Base-by-base conservation (phyloP, 2,797 vertebrate genomes). In the Trachops cirrhosus region DNA sequence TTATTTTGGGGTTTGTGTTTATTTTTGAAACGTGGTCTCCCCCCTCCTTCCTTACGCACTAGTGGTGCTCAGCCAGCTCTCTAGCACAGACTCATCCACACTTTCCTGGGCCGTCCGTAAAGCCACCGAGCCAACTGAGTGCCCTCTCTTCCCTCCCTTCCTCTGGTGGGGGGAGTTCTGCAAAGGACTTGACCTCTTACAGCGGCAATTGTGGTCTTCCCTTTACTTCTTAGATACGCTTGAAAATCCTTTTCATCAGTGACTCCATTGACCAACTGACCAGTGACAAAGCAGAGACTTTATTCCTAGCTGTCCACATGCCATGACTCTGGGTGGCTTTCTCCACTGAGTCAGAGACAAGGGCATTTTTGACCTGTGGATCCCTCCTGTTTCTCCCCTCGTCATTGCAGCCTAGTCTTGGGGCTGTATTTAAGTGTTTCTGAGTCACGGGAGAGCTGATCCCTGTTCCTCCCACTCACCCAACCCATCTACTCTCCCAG, bases 1-100 rank as follows among this genome's bases (percentile, higher is more conserved):
- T 97, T 95, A 96, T 94, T 97, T 97, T 97, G 96, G 96, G 93
- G 93, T 97, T 96, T 95, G 96, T 97, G 97, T 97, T 98, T 97
- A 97, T 96, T 97, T 97, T 96, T 97, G 89, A 96, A 96, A 96
- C 6, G 57, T 86, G 89, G 67, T 85, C 89, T 91, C 88, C 79
- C n/a, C 39, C 10, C 26, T 59, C 46, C n/a, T 79, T 71, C 94
- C 90, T 91, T 37, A 37, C 4, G 9, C 32, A 4, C 32, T 10
- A 0, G n/a, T 2, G 26, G 26, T 37, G 19, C 8, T 0, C 29
- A 0, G 74, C 34, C 57, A 46, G 34, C 73, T 54, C 71, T 73
- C 90, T 32, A 39, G 67, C 6, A 22, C 62, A 18, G 4, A 57
- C 92, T 74, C 3, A 0, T 39, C 54, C 52, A 26, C 50, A 6